Evolutionary conservation across 2,113 vertebrate species (phyloP), one percentile per base, ranked within the genome.

Genomic region (Galeopterus variegatus): DNA sequence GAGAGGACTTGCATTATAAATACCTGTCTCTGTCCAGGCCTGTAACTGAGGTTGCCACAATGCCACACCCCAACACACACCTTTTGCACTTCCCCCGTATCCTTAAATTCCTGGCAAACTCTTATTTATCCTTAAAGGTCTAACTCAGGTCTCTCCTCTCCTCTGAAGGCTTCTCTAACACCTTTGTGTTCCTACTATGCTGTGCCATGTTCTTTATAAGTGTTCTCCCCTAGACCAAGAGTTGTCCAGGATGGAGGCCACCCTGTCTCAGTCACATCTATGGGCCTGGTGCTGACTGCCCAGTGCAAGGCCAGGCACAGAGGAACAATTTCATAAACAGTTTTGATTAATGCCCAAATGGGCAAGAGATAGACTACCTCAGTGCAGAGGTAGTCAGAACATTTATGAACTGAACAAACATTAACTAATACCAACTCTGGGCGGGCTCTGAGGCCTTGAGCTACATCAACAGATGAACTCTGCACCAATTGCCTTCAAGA

Each of bases 331-430:
- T 90, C 72, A 89, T n/a, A 82, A 52, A 65, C 6, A 70, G 48
- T 33, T 80, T 67, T 72, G 14, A 84, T 83, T 45, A 90, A 83
- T 54, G 41, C 17, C 65, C 36, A 11, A 79, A 87, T 50, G 64
- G 62, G 62, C 26, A 80, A 89, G 80, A 84, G 45, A 87, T 26
- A 26, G 65, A 52, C n/a, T 48, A 73, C 56, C 41, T 85, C 48
- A 41, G 15, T 82, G 75, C 70, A 94, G 62, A 11, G n/a, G n/a
- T n/a, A n/a, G 36, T 48, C 48, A 88, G 86, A 28, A 70, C 6
- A 79, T 87, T 73, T 95, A 64, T 69, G 70, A 93, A 87, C n/a
- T 93, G 54, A 88, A 28, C 79, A 58, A 91, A 56, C 14, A 54
- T 75, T 58, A 54, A 77, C 70, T 56, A 83, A 48, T 24, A 15